Percentiles rank a stretch among this genome's conserved stretches.
Conservation (phyloP, 2,113 vertebrate species). For the Pseudorasbora parva region DNA sequence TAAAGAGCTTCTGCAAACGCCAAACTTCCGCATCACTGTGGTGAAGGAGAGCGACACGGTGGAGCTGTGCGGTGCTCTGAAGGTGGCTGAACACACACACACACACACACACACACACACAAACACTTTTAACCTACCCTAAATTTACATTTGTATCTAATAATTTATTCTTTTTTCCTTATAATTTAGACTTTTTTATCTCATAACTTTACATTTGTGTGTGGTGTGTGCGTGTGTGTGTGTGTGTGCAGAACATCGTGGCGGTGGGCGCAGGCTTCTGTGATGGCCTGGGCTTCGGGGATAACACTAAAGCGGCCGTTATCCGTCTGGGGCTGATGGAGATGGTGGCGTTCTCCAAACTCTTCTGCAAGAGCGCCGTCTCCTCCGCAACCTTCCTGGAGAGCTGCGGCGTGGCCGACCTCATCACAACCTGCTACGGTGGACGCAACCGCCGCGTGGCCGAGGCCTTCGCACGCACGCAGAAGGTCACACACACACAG, state of each 20-base stretch:
- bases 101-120: background rate
- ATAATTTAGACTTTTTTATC: too few species aligned
- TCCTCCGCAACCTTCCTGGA: constrained; percentile 82
- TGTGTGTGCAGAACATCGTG: constrained; percentile 80
- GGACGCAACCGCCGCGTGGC: constrained; percentile 86
- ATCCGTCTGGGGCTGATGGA: constrained; percentile 90
- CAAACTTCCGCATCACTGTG: constrained; percentile 84
- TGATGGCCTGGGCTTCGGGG: constrained; percentile 80
- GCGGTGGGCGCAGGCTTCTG: constrained; percentile 87
- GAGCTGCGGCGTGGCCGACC: constrained; percentile 87
- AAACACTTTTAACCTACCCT: too few species aligned
- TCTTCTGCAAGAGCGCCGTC: constrained; percentile 80
- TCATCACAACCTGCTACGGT: constrained; percentile 89
- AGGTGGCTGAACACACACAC: constrained; percentile 68
- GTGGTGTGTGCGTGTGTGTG: background rate
- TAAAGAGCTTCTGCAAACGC: constrained; percentile 85
- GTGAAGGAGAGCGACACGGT: constrained; percentile 82
- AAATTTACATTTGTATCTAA: too few species aligned
- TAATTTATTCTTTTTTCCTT: too few species aligned
- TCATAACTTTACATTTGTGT: too few species aligned
- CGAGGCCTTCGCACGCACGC: constrained; percentile 80
- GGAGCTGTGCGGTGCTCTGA: constrained; percentile 87
- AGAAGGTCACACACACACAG: constrained; percentile 83
- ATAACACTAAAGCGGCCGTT: constrained; percentile 89
- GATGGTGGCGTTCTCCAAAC: constrained; percentile 84